phyloP scores from a whole-genome alignment of 2,797 vertebrate species.

The Spheniscus humboldti region DNA sequence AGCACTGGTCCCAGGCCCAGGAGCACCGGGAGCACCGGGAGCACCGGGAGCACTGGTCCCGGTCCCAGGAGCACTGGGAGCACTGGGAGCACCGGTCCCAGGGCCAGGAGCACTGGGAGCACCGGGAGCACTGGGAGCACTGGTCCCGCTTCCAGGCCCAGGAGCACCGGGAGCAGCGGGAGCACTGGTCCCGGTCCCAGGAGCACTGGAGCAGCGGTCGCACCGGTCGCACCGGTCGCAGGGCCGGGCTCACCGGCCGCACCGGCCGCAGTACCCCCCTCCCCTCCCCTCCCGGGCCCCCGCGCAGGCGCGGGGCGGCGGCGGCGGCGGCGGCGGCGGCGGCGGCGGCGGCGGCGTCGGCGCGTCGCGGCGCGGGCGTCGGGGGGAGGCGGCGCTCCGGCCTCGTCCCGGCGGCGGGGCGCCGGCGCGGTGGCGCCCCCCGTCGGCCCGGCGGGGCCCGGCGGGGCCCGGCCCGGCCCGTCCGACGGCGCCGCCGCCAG shows the following conservation, averaged over 20 bases:
- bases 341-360: too few relatives aligned
- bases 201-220: too few relatives aligned
- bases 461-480: background rate
- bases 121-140: background rate
- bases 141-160: too few relatives aligned
- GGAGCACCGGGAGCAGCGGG: too few relatives aligned
- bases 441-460: background rate
- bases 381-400: background rate
- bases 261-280: too few relatives aligned
- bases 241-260: too few relatives aligned
- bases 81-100: background rate
- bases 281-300: too few relatives aligned
- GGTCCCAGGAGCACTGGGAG: background rate
- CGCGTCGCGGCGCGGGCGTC: background rate
- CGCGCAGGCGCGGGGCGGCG: background rate
- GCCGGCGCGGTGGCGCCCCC: background rate
- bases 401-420: background rate
- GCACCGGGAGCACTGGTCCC: background rate
- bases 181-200: too few relatives aligned
- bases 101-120: background rate
- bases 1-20: background rate
- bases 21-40: background rate
- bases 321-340: too few relatives aligned
- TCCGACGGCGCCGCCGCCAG: background rate
- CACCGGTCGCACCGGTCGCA: too few relatives aligned